Evolutionary conservation across 2,888 invertebrate genomes (phyloP).

Genomic region (Scaeva pyrastri): DNA sequence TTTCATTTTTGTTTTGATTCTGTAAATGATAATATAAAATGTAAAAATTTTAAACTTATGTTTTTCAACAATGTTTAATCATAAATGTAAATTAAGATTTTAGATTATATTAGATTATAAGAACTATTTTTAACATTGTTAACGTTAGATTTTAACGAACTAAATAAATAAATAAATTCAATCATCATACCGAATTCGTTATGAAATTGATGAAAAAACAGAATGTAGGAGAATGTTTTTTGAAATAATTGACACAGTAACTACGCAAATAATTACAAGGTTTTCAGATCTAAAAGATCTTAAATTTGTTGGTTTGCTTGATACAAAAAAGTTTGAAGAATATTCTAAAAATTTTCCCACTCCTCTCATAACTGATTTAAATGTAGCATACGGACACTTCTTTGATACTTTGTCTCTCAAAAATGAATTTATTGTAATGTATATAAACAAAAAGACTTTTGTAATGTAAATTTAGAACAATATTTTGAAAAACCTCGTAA

Average conservation of each 20-base stretch:
- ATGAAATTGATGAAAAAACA: conserved; percentile 24
- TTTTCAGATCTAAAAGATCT: conserved; percentile 37
- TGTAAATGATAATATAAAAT: too few species aligned
- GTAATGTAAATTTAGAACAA: conserved; percentile 12
- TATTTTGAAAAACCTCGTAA: conserved; percentile 22
- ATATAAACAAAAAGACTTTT: conserved; percentile 41
- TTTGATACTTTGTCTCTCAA: conserved; percentile 31
- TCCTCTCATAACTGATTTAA: conserved; percentile 28
- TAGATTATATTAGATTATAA: too few species aligned
- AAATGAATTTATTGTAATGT: conserved; percentile 33
- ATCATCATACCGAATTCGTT: conserved; percentile 7
- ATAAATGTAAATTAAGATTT: too few species aligned
- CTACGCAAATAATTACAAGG: conserved; percentile 9
- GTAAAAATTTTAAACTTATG: too few species aligned
- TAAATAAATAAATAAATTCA: too few species aligned
- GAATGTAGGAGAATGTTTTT: conserved; percentile 23
- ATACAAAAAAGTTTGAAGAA: background rate
- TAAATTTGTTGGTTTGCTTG: conserved; percentile 37
- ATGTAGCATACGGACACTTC: conserved; percentile 21
- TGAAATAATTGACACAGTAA: conserved; percentile 15
- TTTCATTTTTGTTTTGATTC: too few species aligned
- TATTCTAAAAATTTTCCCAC: conserved; percentile 13
- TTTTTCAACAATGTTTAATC: too few species aligned
- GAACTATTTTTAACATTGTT: too few species aligned
- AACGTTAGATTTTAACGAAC: too few species aligned